Conservation (phyloP, 2,888 invertebrate genomes). For the Mimachlamys varia region DNA sequence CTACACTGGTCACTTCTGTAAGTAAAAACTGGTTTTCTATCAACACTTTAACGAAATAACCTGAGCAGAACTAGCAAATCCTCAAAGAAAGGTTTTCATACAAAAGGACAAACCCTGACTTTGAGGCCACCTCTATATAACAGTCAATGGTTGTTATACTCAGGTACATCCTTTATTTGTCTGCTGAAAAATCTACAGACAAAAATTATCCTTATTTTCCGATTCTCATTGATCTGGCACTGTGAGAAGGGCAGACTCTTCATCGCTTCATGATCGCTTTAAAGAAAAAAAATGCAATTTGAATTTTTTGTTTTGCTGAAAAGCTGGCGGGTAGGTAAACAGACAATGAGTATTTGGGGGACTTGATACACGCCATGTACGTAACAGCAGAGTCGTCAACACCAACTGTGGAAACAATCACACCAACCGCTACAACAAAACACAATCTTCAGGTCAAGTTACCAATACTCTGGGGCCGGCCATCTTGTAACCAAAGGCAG, state of each 20-base stretch:
- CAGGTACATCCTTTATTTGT: neutral
- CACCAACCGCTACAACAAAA: neutral
- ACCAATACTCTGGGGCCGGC: conserved; percentile 28
- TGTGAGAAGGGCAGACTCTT: neutral
- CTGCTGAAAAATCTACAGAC: neutral
- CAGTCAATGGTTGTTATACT: neutral
- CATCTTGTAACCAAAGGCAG: conserved; percentile 33
- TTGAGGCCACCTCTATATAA: neutral
- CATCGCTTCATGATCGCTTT: neutral
- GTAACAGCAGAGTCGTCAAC: neutral
- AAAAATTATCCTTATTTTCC: neutral
- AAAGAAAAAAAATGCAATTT: neutral
- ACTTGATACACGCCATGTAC: neutral
- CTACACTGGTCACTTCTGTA: too few species aligned
- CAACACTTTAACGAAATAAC: too few species aligned
- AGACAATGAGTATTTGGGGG: neutral
- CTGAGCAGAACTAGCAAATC: too few species aligned
- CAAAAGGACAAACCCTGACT: too few species aligned
- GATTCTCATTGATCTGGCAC: neutral
- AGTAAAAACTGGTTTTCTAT: too few species aligned
- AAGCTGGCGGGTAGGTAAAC: neutral
- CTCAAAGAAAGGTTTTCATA: too few species aligned
- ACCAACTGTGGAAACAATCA: conserved; percentile 11
- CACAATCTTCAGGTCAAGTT: conserved; percentile 25
- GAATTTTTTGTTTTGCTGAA: neutral